These are phyloP conservation scores for Phalera bucephala DNA, from an alignment of 2,888 invertebrate species.

Conservation along the genomic window DNA sequence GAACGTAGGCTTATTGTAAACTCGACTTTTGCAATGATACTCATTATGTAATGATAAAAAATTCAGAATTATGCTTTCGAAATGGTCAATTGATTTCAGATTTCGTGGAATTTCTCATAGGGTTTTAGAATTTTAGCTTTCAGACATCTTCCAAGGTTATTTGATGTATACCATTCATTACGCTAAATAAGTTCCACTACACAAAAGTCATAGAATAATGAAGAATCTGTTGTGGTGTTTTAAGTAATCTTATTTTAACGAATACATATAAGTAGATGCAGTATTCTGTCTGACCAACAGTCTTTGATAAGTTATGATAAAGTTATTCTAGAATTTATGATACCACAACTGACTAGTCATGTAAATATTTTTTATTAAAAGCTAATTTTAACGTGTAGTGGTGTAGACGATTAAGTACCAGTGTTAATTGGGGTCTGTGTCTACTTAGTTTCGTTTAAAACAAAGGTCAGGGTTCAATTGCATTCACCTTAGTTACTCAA, in stretches of 20 bases:
- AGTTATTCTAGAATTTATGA: neutral
- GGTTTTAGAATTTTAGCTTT: no score
- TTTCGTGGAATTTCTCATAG: no score
- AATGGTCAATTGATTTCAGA: no score
- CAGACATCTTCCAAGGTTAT: no score
- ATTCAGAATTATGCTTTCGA: no score
- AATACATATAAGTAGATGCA: neutral
- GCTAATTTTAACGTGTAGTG: conserved; percentile 26
- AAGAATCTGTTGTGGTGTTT: neutral
- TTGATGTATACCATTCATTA: no score
- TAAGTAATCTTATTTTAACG: neutral
- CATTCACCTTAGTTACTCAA: conserved; percentile 24
- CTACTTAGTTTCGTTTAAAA: conserved; percentile 22
- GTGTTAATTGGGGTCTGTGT: conserved; percentile 22
- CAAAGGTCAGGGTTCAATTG: conserved; percentile 27
- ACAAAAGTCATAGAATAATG: no score
- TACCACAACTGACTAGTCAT: conserved; percentile 49
- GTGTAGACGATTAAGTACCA: conserved; percentile 21
- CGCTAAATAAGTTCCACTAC: no score
- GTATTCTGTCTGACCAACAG: neutral
- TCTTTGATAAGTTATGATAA: neutral
- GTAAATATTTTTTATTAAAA: conserved; percentile 31
- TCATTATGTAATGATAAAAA: conserved; percentile 6
- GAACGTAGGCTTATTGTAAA: no score
- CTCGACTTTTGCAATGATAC: conserved; percentile 5